Evolutionary conservation across 2,888 invertebrate genomes (phyloP), one percentile per base, ranked within the genome.

Genomic region (Phalera bucephala): DNA sequence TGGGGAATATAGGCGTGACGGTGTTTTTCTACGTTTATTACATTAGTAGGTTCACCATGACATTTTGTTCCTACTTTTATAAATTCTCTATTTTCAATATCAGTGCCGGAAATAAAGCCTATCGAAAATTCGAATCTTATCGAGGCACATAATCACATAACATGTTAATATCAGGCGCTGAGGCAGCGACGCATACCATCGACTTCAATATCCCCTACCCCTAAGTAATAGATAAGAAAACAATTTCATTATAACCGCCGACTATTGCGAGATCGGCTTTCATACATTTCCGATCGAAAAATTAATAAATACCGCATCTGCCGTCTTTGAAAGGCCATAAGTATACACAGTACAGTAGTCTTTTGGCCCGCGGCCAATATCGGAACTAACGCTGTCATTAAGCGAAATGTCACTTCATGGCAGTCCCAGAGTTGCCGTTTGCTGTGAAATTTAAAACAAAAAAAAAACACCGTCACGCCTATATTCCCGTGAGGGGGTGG

Each of bases 171-270:
- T 32, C 30, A n/a, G 25, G 32, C 25, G 2, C 8, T n/a, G n/a
- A 26, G 22, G 31, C 33, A 21, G 25, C 17, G 34, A 46, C 10
- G 31, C 36, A 42, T 40, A 36, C 36, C 38, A 36, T 30, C 9
- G 34, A 14, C 31, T 47, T 33, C 46, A 42, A 47, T 44, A 47
- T 28, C 30, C 31, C 33, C 32, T 46, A 40, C 41, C 40, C 36
- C 20, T 26, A 37, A 31, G 37, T 43, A 33, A 40, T 39, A 38
- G 40, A 48, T 45, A 47, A 41, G 38, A 40, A 29, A 45, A 47
- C 47, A 50, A 56, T 48, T 45, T 57, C 51, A 44, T 58, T 42
- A 52, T 38, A 41, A 51, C 50, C 52, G 40, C 44, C 44, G 39
- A 39, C 52, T 30, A 42, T 38, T 36, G 11, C 33, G 31, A 10